Conservation (phyloP, 2,888 invertebrate species). For the Eumacrocentrus americanus region DNA sequence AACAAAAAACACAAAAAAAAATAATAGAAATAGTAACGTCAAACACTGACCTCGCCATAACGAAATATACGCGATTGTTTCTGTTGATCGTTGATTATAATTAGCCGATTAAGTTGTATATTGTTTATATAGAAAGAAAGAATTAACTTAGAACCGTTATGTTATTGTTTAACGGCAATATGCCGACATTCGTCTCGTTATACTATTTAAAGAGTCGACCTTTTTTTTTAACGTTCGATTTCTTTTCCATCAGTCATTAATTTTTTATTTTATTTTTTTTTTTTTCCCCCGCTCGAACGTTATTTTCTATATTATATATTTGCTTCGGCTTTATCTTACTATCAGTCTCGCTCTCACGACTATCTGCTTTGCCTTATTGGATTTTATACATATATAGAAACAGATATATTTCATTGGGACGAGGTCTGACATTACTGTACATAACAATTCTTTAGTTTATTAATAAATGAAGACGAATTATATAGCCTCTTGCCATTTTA, state of each 20-base stretch:
- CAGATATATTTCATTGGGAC: conserved; percentile 33
- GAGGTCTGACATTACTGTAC: conserved; percentile 39
- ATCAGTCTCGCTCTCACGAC: conserved; percentile 12
- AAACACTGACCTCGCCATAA: conserved; percentile 45
- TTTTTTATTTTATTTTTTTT: conserved; percentile 24
- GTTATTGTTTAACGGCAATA: conserved; percentile 18
- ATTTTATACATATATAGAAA: conserved; percentile 10
- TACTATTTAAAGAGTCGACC: conserved; percentile 34
- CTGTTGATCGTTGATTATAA: conserved; percentile 44
- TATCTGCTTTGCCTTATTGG: conserved; percentile 1
- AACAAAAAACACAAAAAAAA: background rate
- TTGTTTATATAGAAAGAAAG: conserved; percentile 34
- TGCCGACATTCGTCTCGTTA: conserved; percentile 34
- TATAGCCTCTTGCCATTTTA: conserved; percentile 56
- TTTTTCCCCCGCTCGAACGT: conserved; percentile 5
- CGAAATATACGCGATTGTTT: conserved; percentile 45
- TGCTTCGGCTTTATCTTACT: conserved; percentile 16
- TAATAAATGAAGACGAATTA: conserved; percentile 31
- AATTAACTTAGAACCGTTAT: conserved; percentile 33
- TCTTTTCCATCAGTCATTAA: conserved; percentile 27
- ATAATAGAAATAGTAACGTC: background rate
- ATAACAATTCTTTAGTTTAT: conserved; percentile 36
- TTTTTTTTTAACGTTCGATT: conserved; percentile 26
- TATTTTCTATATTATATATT: background rate
- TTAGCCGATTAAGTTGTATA: conserved; percentile 35